Evolutionary conservation across 2,797 vertebrate genomes (phyloP).

Genomic region (Poeciliopsis paucimaculata): DNA sequence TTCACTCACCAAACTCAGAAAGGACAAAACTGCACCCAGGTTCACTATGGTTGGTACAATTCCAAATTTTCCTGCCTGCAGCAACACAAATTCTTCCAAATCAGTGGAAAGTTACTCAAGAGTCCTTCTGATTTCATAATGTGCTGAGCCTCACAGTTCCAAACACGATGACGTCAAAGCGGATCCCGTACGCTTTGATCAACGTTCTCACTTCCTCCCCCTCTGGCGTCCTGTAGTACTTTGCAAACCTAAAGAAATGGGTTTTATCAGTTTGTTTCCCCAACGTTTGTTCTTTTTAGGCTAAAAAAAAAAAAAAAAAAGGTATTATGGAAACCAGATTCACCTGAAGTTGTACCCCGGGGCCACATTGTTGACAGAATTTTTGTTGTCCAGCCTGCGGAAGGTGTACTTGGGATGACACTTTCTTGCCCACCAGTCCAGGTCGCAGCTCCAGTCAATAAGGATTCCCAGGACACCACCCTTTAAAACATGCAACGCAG

Average conservation of each 20-base stretch:
- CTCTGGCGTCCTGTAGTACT: constrained; percentile 79
- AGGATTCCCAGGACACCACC: constrained; percentile 91
- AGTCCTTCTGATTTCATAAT: background rate
- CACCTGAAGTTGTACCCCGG: constrained; percentile 94
- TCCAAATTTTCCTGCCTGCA: constrained; percentile 90
- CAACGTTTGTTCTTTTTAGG: background rate
- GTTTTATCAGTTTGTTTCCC: background rate
- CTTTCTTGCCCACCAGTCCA: constrained; percentile 80
- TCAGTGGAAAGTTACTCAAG: background rate
- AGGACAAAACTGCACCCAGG: constrained; percentile 86
- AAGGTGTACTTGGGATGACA: constrained; percentile 89
- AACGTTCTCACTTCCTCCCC: constrained; percentile 83
- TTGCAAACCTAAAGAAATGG: constrained; percentile 84
- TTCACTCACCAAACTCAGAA: constrained; percentile 87
- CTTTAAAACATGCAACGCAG: constrained; percentile 60
- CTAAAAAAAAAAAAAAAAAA: too few species aligned
- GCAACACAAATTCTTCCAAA: background rate
- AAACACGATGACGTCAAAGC: constrained; percentile 90
- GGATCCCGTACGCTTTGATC: constrained; percentile 90
- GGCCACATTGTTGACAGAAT: constrained; percentile 79
- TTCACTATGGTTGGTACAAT: constrained; percentile 93
- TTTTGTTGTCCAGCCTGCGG: constrained; percentile 85
- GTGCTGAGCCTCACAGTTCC: constrained; percentile 83
- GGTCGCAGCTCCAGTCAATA: constrained; percentile 90
- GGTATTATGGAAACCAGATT: background rate